Percentiles rank a stretch among this genome's conserved stretches.
phyloP scores from a whole-genome alignment of 2,113 vertebrate species.

The Desmodus rotundus region DNA sequence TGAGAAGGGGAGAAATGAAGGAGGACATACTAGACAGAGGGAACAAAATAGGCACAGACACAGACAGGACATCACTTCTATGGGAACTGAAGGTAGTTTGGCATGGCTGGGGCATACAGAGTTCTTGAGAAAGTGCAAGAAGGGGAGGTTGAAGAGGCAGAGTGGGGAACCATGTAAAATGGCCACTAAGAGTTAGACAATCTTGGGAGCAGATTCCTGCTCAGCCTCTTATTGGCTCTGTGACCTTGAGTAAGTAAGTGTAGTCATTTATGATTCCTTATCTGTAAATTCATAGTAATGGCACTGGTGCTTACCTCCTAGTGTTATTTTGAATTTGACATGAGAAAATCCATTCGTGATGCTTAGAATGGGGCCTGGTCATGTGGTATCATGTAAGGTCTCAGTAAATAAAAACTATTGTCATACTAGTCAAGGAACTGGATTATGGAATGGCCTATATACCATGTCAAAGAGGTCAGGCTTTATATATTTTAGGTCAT shows the following conservation, averaged over 20 bases:
- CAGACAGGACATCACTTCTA: not conserved
- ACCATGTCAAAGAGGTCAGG: not conserved
- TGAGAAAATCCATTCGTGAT: not conserved
- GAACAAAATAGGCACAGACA: not conserved
- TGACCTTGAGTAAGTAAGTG: not conserved
- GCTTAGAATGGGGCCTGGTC: not conserved
- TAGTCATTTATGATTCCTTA: not conserved
- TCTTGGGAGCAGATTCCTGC: not conserved
- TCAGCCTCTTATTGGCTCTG: rapidly evolving
- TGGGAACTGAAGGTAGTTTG: not conserved
- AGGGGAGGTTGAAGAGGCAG: too few relatives aligned
- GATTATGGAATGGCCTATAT: not conserved
- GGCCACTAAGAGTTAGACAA: not conserved
- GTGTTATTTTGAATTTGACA: not conserved
- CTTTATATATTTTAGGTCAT: not conserved
- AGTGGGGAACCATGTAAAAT: not conserved
- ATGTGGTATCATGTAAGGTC: not conserved
- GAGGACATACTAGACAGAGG: not conserved
- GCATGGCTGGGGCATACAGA: not conserved
- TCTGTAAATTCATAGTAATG: not conserved
- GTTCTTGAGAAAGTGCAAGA: not conserved
- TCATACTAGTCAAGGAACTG: not conserved
- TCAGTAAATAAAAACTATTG: not conserved
- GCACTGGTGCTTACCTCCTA: not conserved
- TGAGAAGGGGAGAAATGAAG: not conserved